These are phyloP conservation scores for Sanderia malayensis DNA, from an alignment of 30 jellyfish, hydroid and myxozoan species.

Conservation along the genomic window DNA sequence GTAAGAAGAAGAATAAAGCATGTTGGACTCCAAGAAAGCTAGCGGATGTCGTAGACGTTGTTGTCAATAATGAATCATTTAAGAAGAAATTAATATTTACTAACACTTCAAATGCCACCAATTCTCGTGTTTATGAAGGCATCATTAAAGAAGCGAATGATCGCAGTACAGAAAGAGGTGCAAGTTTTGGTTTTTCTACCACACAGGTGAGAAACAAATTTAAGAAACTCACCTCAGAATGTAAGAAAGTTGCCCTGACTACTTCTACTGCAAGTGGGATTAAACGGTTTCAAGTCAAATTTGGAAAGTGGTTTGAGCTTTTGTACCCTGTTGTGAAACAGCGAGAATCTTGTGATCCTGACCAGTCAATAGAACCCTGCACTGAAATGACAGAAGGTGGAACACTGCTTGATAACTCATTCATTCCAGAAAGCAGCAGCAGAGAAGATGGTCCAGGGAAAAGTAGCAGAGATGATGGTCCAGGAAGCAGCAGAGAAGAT, in stretches of 20 bases:
- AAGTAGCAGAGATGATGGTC: too few species aligned
- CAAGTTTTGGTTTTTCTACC: conserved; percentile 5
- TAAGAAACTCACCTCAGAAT: conserved; percentile 20
- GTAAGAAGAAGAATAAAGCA: not conserved
- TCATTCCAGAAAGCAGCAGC: too few species aligned
- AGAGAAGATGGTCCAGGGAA: not conserved
- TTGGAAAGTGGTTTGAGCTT: conserved; percentile 27
- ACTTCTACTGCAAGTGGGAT: conserved; percentile 36
- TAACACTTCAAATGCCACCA: conserved; percentile 24
- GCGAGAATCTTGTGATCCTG: conserved; percentile 47
- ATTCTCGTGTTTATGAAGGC: conserved; percentile 13
- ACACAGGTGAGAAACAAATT: conserved; percentile 22
- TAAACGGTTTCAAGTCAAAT: conserved; percentile 22
- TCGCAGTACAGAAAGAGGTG: conserved; percentile 32
- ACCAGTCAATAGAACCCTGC: conserved; percentile 50
- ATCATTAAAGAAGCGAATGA: conserved; percentile 4
- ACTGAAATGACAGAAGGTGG: too few species aligned
- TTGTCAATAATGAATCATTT: conserved; percentile 7
- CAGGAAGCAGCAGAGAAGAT: too few species aligned
- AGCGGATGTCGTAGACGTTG: conserved; percentile 16
- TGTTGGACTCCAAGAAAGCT: conserved; percentile 25
- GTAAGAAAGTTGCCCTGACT: conserved; percentile 46
- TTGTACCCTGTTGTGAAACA: conserved; percentile 11
- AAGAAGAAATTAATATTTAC: conserved; percentile 25
- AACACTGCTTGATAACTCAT: too few species aligned